A percentile compares a stretch with the other conserved stretches of the same genome.
These are phyloP conservation scores for Pteronura brasiliensis DNA, from an alignment of 2,113 vertebrate species.

Conservation along the genomic window DNA sequence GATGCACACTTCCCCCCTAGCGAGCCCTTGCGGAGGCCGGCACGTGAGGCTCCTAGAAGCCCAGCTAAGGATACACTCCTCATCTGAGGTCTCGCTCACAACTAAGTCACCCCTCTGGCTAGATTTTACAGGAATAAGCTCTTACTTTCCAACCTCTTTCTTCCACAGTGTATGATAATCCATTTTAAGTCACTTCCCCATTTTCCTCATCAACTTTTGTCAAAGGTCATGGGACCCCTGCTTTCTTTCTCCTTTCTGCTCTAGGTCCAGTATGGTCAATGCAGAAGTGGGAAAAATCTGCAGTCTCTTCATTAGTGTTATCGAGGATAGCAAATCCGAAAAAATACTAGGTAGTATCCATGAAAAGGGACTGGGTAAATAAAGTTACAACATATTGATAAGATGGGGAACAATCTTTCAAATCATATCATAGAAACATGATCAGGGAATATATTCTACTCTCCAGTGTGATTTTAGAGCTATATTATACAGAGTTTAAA, in stretches of 20 bases:
- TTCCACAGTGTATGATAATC: background rate
- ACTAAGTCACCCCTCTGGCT: background rate
- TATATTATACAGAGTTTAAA: background rate
- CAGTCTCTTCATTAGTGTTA: background rate
- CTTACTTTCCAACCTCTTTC: background rate
- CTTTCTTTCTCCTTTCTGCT: background rate
- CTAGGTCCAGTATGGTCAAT: background rate
- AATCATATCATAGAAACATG: background rate
- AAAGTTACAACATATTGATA: background rate
- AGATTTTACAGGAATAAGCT: background rate
- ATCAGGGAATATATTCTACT: background rate
- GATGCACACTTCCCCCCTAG: rapidly evolving
- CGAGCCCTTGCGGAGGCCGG: background rate
- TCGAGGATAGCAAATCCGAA: background rate
- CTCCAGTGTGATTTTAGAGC: background rate
- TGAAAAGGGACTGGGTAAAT: background rate
- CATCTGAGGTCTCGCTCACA: background rate
- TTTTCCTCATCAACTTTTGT: background rate
- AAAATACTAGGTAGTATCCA: background rate
- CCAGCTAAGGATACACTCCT: background rate
- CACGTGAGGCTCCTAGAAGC: background rate
- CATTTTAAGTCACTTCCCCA: background rate
- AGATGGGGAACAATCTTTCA: background rate
- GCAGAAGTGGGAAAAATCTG: background rate
- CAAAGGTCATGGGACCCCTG: background rate